Base-by-base conservation (phyloP, 2,888 invertebrate genomes). In the Phoronis australis region DNA sequence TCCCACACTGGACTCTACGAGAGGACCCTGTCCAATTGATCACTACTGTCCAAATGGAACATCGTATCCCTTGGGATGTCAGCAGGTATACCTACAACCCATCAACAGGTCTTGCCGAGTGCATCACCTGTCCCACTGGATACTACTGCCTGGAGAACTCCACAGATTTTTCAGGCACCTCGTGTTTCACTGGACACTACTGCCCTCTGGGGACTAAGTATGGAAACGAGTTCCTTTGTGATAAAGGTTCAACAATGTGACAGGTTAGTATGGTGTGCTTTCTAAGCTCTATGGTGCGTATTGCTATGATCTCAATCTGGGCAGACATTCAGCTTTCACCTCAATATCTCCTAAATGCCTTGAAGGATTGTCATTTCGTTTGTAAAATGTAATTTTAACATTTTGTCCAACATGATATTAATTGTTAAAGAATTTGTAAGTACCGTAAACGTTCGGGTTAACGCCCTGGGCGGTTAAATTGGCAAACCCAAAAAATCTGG, bases 11-110 rank as follows among this genome's bases (percentile, higher is more conserved):
- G 64, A 64, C 44, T 52, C 52, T 20, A 57, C 61, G 50, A 64
- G 67, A 24, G 70, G 71, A n/a, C 65, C 66, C 1, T 73, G 73
- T 49, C 69, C 71, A 5, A 51, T 57, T 2, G 73, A 72, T n/a
- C 66, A 71, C 50, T 72, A 61, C 52, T 73, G 73, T 47, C 68
- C 66, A 2, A 65, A 65, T 49, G 71, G 71, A 27, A 73, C 73
- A 21, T 58, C 66, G 18, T 66, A 58, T 41, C 66, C 66, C 23
- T 56, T 64, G 15, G 61, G 60, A 5, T 66, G 66, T 41, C n/a
- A n/a, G n/a, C n/a, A n/a, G n/a, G n/a, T n/a, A n/a, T n/a, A n/a
- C 60, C 1, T 66, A 64, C 52, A 64, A 57, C 44, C 57, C 58
- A 22, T 45, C 48, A 9, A 59, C 63, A 15, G 66, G 66, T 21